A percentile compares a stretch with the other conserved stretches of the same genome.
Evolutionary conservation across 1,140 invertebrate genomes (phyloP).

Genomic region (Lepidurus couesii): DNA sequence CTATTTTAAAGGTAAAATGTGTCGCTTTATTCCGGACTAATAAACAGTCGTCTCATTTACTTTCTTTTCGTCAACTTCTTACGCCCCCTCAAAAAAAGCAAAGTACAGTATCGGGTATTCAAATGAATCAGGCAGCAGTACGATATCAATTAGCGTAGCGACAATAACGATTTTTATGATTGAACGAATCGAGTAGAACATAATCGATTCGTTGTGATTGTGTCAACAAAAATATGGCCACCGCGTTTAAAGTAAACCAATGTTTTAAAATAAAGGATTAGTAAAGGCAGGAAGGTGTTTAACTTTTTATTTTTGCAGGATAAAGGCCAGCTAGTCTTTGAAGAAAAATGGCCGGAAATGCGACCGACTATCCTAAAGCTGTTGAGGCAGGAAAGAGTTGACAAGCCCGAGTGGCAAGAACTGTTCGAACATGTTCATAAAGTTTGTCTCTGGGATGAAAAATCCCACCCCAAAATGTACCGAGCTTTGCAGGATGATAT

Average conservation of each 20-base stretch:
- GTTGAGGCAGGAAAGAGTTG: slow-evolving; percentile 84
- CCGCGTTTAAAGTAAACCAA: not conserved
- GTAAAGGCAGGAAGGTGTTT: not conserved
- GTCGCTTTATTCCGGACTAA: no score
- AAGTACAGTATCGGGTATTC: no score
- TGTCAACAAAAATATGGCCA: slow-evolving; percentile 14
- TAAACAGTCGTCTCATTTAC: no score
- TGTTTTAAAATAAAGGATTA: not conserved
- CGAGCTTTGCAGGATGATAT: slow-evolving; percentile 88
- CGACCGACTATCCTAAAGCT: slow-evolving; percentile 86
- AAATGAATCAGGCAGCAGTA: no score
- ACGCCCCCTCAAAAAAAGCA: no score
- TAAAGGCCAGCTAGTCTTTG: slow-evolving; percentile 62
- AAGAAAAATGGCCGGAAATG: slow-evolving; percentile 94
- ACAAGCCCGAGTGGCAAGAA: slow-evolving; percentile 94
- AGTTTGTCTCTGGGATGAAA: slow-evolving; percentile 94
- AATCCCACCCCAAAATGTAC: slow-evolving; percentile 79
- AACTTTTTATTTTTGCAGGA: slow-evolving; percentile 37
- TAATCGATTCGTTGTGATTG: not conserved
- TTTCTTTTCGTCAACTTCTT: no score
- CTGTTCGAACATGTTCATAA: slow-evolving; percentile 91
- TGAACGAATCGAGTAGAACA: not conserved
- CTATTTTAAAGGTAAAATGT: no score
- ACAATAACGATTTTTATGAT: not conserved
- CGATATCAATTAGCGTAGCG: no score